Conservation (phyloP, 2,797 vertebrate genomes). For the Enteromius unitaeniatus region DNA sequence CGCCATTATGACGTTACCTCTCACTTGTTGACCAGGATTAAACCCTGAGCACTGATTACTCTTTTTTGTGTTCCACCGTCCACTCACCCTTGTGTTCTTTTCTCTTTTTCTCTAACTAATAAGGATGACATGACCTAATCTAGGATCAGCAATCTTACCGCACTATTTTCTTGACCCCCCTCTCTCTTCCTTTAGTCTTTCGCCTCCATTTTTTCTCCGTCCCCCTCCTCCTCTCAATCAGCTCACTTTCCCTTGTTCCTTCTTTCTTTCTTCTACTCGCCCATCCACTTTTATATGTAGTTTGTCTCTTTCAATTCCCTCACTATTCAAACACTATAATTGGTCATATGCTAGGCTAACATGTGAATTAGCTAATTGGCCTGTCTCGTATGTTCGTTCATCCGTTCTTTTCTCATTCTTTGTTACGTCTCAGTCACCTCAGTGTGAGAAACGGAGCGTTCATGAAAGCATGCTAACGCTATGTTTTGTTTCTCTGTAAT, state of each 20-base stretch:
- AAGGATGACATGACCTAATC: slow-evolving; percentile 62
- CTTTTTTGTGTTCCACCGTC: slow-evolving; percentile 46
- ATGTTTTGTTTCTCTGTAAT: slow-evolving; percentile 61
- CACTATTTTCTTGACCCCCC: slow-evolving; percentile 33
- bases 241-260: slow-evolving; percentile 34
- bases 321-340: slow-evolving; percentile 24
- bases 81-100: slow-evolving; percentile 53
- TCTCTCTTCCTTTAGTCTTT: slow-evolving; percentile 12
- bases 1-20: slow-evolving; percentile 17
- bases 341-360: slow-evolving; percentile 39
- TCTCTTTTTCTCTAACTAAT: slow-evolving; percentile 52
- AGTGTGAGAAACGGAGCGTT: neutral
- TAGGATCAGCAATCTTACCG: slow-evolving; percentile 55
- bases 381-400: slow-evolving; percentile 31
- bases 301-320: slow-evolving; percentile 34
- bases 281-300: neutral
- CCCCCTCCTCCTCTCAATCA: slow-evolving; percentile 8
- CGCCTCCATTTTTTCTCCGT: neutral
- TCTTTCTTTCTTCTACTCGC: slow-evolving; percentile 9
- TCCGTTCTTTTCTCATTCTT: slow-evolving; percentile 38
- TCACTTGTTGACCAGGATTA: slow-evolving; percentile 51
- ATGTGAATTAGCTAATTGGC: slow-evolving; percentile 41
- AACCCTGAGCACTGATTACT: slow-evolving; percentile 45
- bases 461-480: slow-evolving; percentile 43
- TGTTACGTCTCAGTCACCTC: slow-evolving; percentile 26